These are phyloP conservation scores for Sinotaia quadrata DNA, from an alignment of 2,888 invertebrate species.

Conservation along the genomic window DNA sequence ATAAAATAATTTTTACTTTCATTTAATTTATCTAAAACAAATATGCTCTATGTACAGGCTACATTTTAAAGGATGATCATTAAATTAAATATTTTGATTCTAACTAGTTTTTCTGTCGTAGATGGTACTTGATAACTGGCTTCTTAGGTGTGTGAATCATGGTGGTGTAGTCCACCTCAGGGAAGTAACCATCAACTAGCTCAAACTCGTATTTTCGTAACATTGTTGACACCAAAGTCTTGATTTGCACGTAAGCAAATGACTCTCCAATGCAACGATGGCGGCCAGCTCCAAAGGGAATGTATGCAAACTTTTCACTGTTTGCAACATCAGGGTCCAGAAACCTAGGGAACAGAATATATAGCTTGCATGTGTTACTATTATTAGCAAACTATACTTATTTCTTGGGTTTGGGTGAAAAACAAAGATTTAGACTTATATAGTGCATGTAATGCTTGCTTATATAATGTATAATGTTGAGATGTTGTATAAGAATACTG, in stretches of 20 bases:
- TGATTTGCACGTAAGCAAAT: conserved; percentile 67
- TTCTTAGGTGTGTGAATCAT: conserved; percentile 66
- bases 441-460: too few relatives aligned
- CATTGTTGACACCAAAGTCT: conserved; percentile 58
- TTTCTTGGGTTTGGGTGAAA: too few relatives aligned
- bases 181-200: conserved; percentile 57
- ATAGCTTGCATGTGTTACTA: too few relatives aligned
- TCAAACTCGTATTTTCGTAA: conserved; percentile 56
- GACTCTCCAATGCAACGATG: conserved; percentile 67
- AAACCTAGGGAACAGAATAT: too few relatives aligned
- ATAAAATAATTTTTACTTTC: too few relatives aligned
- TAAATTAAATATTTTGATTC: background rate
- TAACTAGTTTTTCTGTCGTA: conserved; percentile 14
- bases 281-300: conserved; percentile 66
- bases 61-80: too few relatives aligned
- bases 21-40: too few relatives aligned
- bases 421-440: too few relatives aligned
- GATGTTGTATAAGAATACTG: too few relatives aligned
- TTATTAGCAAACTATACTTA: too few relatives aligned
- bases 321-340: conserved; percentile 48
- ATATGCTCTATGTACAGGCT: too few relatives aligned
- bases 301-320: conserved; percentile 62
- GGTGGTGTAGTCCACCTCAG: conserved; percentile 56
- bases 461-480: too few relatives aligned
- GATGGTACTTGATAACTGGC: conserved; percentile 54